Conservation (phyloP, 2,797 vertebrate species). For the Eospalax fontanierii region DNA sequence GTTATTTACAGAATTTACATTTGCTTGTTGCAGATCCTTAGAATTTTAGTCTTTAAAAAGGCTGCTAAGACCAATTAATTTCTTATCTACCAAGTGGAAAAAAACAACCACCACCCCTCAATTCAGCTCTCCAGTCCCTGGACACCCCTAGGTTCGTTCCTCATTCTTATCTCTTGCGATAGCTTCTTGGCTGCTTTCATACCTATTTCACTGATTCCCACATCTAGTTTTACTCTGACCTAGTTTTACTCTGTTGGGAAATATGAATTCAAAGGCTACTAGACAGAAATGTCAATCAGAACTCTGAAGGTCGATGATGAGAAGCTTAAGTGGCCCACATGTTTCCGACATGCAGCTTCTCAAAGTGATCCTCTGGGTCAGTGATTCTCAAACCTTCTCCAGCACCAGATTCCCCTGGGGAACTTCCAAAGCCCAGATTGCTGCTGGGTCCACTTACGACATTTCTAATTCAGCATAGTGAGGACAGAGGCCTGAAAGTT, state of each 20-base stretch:
- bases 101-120: not conserved
- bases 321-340: not conserved
- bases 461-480: conserved; percentile 18
- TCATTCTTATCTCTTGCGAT: not conserved
- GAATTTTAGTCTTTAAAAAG: not conserved
- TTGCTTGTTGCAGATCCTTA: not conserved
- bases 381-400: not conserved
- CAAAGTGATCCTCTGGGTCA: not conserved
- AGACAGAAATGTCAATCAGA: not conserved
- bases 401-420: not conserved
- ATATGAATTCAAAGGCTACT: not conserved
- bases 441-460: too few species aligned
- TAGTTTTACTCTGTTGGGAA: too few species aligned
- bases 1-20: not conserved
- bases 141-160: not conserved
- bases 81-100: not conserved
- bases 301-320: not conserved
- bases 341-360: not conserved
- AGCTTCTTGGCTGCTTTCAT: not conserved
- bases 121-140: not conserved
- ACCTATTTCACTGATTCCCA: not conserved
- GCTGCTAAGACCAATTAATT: not conserved
- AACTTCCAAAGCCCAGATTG: not conserved
- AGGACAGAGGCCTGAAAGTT: not conserved
- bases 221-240: not conserved